Conservation (phyloP, 2,797 vertebrate genomes). For the Pelochelys cantorii region DNA sequence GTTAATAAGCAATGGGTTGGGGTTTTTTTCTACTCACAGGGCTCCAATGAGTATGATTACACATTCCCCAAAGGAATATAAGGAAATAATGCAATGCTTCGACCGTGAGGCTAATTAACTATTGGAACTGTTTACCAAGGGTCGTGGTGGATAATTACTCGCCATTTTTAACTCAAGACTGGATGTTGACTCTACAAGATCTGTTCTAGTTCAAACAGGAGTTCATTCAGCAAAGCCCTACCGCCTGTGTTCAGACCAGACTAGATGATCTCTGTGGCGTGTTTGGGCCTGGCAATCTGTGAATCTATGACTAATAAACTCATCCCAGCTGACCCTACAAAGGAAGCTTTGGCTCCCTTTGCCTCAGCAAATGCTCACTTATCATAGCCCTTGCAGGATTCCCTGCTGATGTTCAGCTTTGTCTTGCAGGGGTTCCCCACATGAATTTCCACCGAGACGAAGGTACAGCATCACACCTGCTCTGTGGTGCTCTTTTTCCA, state of each 20-base stretch:
- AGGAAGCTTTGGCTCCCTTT: constrained; percentile 23
- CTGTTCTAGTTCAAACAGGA: neutral
- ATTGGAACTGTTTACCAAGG: neutral
- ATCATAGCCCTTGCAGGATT: neutral
- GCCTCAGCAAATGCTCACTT: constrained; percentile 24
- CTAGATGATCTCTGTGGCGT: neutral
- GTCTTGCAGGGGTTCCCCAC: constrained; percentile 45
- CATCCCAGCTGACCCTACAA: constrained; percentile 31
- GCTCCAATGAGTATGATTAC: constrained; percentile 41
- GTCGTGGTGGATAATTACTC: neutral
- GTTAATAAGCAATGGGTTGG: neutral
- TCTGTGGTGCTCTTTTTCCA: constrained; percentile 21
- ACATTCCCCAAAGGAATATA: constrained; percentile 31
- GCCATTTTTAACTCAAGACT: neutral
- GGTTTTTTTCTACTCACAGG: neutral
- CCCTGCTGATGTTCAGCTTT: neutral
- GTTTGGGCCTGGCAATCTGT: neutral
- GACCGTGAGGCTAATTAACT: neutral
- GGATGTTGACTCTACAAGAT: neutral
- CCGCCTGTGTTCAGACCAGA: neutral
- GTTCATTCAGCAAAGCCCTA: neutral
- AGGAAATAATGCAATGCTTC: neutral
- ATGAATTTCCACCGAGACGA: constrained; percentile 33
- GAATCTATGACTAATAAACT: constrained; percentile 22
- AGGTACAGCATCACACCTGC: neutral